phyloP scores from a whole-genome alignment of 2,797 vertebrate genomes.

The Tiaroga cobitis region DNA sequence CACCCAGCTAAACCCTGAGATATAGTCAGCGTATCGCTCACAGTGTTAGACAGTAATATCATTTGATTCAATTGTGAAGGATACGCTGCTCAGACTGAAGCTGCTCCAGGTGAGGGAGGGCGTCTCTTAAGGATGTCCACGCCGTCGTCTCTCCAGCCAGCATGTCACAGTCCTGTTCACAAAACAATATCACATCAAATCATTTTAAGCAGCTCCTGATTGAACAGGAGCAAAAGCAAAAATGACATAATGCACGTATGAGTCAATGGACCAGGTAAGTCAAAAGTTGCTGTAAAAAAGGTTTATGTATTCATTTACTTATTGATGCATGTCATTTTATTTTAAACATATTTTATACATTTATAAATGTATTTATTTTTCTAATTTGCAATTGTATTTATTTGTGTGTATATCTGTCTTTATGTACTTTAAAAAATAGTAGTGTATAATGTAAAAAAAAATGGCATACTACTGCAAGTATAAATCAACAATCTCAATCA shows the following conservation, averaged over 20 bases:
- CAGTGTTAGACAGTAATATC: neutral
- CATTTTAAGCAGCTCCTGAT: neutral
- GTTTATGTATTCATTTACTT: neutral
- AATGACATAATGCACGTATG: neutral
- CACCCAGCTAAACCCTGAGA: neutral
- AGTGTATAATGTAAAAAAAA: too few species aligned
- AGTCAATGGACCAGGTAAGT: neutral
- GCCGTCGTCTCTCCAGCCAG: constrained; percentile 79
- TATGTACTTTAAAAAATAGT: neutral
- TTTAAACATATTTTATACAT: neutral
- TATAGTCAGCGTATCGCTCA: neutral
- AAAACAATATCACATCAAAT: neutral
- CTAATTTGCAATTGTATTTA: neutral
- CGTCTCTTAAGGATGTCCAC: constrained; percentile 81
- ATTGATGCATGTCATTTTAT: neutral
- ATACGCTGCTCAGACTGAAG: constrained; percentile 85
- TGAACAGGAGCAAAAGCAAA: neutral
- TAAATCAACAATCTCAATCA: neutral
- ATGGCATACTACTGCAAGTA: neutral
- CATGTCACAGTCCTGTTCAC: constrained; percentile 85
- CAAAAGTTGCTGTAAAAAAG: neutral
- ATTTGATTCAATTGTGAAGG: constrained; percentile 69
- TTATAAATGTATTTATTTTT: neutral
- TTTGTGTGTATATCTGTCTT: neutral
- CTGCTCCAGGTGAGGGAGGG: constrained; percentile 77